Percentiles rank a stretch among this genome's conserved stretches.
Evolutionary conservation across 2,113 vertebrate species (phyloP).

Genomic region (Xenopus borealis): DNA sequence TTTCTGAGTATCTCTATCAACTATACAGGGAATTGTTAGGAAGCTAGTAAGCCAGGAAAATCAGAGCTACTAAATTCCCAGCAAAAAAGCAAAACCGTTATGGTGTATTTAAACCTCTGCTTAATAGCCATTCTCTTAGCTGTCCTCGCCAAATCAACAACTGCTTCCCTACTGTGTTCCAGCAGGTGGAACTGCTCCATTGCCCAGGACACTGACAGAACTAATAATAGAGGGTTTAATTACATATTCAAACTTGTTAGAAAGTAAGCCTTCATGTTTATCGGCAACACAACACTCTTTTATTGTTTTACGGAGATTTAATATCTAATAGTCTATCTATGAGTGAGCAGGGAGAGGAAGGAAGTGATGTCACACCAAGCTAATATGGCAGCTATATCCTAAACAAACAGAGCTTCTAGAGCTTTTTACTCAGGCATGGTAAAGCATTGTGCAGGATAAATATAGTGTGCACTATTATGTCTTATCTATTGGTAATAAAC

Average conservation of each 20-base stretch:
- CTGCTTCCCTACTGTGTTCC: constrained; percentile 18
- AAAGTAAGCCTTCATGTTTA: not conserved
- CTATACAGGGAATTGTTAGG: constrained; percentile 14
- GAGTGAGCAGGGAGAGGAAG: too few relatives aligned
- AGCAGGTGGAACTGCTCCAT: constrained; percentile 11
- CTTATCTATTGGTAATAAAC: too few relatives aligned
- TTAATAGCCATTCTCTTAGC: constrained; percentile 5
- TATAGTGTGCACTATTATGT: too few relatives aligned
- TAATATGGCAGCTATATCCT: too few relatives aligned
- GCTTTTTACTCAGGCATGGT: too few relatives aligned
- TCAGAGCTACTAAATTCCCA: constrained; percentile 9
- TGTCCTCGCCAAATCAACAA: constrained; percentile 32
- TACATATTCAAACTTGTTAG: not conserved
- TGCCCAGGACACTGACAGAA: constrained; percentile 5
- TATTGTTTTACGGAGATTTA: too few relatives aligned
- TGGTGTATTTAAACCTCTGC: constrained; percentile 22
- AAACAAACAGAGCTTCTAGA: too few relatives aligned
- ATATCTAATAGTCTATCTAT: too few relatives aligned
- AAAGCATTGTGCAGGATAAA: too few relatives aligned
- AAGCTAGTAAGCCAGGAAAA: constrained; percentile 8
- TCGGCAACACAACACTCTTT: not conserved
- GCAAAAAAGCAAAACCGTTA: constrained; percentile 5
- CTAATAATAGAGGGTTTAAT: not conserved
- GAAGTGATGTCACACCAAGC: too few relatives aligned
- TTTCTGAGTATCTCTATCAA: constrained; percentile 7